Base-by-base conservation (phyloP, 2,888 invertebrate genomes). In the Phlogophora meticulosa region DNA sequence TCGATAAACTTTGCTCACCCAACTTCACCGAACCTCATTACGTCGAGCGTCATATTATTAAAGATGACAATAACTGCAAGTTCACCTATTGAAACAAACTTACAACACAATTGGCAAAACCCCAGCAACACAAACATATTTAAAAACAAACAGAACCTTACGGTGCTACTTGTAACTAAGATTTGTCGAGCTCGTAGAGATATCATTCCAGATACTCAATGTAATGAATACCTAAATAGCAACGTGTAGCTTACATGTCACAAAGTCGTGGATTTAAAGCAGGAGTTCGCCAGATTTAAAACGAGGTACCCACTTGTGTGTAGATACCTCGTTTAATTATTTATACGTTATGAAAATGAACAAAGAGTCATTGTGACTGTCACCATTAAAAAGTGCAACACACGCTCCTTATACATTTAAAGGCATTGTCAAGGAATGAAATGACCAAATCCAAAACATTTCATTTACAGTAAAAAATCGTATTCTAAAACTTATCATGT, bases 51-150 rank as follows among this genome's bases (percentile, higher is more conserved):
- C 17, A 20, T 45, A 62, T n/a, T 45, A 62, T 11, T 17, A 20
- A 36, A 20, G 4, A 43, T 34, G 28, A 68, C n/a, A 68, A 68
- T 49, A 20, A 13, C 53, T 36, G 20, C 69, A 36, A 28, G 24
- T 53, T 28, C 43, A 69, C 55, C 43, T 65, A 69, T 22, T 28
- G 36, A 65, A 69, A 45, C 36, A 68, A 24, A 36, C 43, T 32
- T n/a, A 69, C 28, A 38, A 28, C 10, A 45, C 20, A 17, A 52
- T 13, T 52, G 34, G 36, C 15, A 52, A 36, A 36, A 52, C 22
- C 34, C 9, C 22, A 15, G 24, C n/a, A 40, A 22, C 4, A 15
- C 20, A 36, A 11, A 20, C 15, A 28, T 28, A 28, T 28, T 28
- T 28, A 28, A 28, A 28, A 28, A 28, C 2, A 28, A 28, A n/a